Base-by-base conservation (phyloP, 2,888 invertebrate genomes). In the Amphiduros pacificus region DNA sequence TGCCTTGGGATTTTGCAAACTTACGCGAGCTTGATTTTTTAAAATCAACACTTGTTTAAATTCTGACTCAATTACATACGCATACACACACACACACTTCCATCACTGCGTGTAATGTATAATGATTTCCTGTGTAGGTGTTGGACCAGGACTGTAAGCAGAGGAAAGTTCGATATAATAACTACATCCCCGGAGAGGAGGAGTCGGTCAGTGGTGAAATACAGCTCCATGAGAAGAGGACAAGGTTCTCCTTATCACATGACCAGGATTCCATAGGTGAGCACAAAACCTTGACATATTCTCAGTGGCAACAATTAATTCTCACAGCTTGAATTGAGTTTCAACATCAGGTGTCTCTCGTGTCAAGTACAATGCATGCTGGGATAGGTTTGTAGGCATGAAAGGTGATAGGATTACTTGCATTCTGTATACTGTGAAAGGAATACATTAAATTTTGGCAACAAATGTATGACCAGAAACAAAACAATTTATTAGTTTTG, bases 241-340 rank as follows among this genome's bases (percentile, higher is more conserved):
- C 85, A 2, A 77, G 87, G 65, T 94, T 94, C 82, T 92, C 92
- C 0, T 85, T 92, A 52, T 92, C 92, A 0, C 92, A 91, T 76
- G 95, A 95, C 76, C 95, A 95, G 82, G 94, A 93, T 26, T 94
- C 83, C 17, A 81, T 83, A 61, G 83, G 84, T 80, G 63, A 58
- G 64, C 22, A 36, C 36, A 36, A 36, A n/a, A n/a, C n/a, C n/a
- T n/a, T n/a, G n/a, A n/a, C n/a, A n/a, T n/a, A n/a, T n/a, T n/a
- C n/a, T n/a, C n/a, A n/a, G n/a, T n/a, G n/a, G n/a, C n/a, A n/a
- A n/a, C n/a, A n/a, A n/a, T n/a, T n/a, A n/a, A n/a, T n/a, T n/a
- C n/a, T n/a, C n/a, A n/a, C n/a, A n/a, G n/a, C n/a, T n/a, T n/a
- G n/a, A n/a, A n/a, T n/a, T 6, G 9, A 29, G 5, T 28, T 48